Base-by-base conservation (phyloP, 1,140 invertebrate species). In the Drosophila dunni region DNA sequence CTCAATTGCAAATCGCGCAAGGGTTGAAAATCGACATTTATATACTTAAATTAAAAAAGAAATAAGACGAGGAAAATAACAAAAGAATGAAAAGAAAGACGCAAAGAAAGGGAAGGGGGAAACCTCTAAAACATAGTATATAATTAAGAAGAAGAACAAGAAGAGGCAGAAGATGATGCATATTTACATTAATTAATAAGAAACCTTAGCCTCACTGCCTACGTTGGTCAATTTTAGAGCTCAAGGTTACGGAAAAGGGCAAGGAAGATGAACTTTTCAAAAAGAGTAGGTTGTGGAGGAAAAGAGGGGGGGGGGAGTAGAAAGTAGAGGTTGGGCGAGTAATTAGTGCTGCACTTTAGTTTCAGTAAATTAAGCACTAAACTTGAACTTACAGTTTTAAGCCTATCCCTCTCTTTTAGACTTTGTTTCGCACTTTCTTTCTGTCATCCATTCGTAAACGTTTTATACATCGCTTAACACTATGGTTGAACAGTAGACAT, bases 11-110 rank as follows among this genome's bases (percentile, higher is more conserved):
- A 58, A 34, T 42, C 58, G 67, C 63, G 46, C 45, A 81, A 79
- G 82, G 81, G 81, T 85, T 85, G 79, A 82, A 86, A 82, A 88
- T 86, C 81, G 82, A 81, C 82, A 86, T 88, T 88, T 86, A 86
- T 86, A 83, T 86, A 86, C 40, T 42, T 42, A 10, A 64, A 79
- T 86, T 79, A 78, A 73, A 68, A 53, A 51, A 34, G 11, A 36
- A 81, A 86, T 62, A 20, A 34, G 75, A 81, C 58, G 72, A 63
- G 38, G 48, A 48, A 38, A 60, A 44, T 33, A 40, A 33, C 48
- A 50, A 58, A 74, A 42, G 1, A 11, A 9, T 13, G 8, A 2
- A 36, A 0, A 13, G 24, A 20, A 6, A 11, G 40, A 10, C 10
- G 10, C 7, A 36, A 44, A 17, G 15, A 38, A 40, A 48, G 44